Percentiles rank a stretch among this genome's conserved stretches.
Evolutionary conservation across 2,113 vertebrate genomes (phyloP).

Genomic region (Nannospalax galili): DNA sequence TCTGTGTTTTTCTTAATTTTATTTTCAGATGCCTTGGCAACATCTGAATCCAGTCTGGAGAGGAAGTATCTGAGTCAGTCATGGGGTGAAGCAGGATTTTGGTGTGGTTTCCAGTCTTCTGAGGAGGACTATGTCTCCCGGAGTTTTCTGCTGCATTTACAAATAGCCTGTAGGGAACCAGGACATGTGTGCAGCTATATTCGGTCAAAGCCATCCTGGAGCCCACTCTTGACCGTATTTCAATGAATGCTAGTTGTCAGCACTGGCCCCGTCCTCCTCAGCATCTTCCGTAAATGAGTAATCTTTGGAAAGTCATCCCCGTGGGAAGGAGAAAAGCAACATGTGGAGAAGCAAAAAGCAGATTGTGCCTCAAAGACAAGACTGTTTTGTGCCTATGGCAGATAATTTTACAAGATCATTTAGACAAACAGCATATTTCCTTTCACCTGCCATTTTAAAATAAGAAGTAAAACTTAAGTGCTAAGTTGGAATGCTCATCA

Average conservation of each 20-base stretch:
- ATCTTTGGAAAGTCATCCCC: neutral
- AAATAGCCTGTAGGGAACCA: neutral
- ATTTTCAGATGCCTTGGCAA: conserved; percentile 69
- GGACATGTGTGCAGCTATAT: neutral
- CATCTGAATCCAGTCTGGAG: conserved; percentile 3
- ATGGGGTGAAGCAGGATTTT: neutral
- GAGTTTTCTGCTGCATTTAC: neutral
- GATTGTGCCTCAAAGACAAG: neutral
- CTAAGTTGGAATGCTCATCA: neutral
- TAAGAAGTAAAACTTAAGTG: neutral
- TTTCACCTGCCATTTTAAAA: neutral
- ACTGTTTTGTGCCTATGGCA: neutral
- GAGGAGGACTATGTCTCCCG: neutral
- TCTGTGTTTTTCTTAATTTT: conserved; percentile 24
- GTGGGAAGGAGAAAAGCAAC: neutral
- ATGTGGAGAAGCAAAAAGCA: neutral
- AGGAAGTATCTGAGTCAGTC: conserved; percentile 67
- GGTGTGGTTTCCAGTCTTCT: conserved; percentile 61
- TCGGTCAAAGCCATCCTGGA: neutral
- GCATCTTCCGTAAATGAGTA: neutral
- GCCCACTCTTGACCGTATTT: neutral
- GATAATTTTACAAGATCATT: neutral
- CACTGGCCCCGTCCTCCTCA: neutral
- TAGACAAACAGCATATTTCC: neutral
- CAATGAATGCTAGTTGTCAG: neutral